Base-by-base conservation (phyloP, 2,797 vertebrate genomes). In the Platalea minor region DNA sequence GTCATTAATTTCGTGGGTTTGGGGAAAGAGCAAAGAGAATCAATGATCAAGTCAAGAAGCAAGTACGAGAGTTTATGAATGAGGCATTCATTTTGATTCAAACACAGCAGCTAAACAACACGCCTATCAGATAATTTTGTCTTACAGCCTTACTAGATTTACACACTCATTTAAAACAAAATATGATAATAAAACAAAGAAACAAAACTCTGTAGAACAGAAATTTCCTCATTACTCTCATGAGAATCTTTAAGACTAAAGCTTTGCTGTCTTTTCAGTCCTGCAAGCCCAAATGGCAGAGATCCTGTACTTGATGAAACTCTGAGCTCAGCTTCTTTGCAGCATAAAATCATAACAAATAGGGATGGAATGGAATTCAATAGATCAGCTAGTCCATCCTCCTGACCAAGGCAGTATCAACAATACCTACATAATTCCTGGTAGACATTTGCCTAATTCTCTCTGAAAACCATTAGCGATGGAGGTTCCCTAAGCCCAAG, bases 1-100 rank as follows among this genome's bases (percentile, higher is more conserved):
- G 86, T 24, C 68, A 94, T 86, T 93, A 86, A 93, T 96, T 96
- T 87, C 46, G 24, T 7, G 25, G 37, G 43, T 46, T 68, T 85
- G 35, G 20, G 50, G 84, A 78, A 61, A 65, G 41, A 77, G 68
- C 31, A 89, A 60, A 60, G 76, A 88, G 45, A 73, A 57, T 37
- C 83, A 70, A 13, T 28, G 76, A 60, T 51, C 79, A 63, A 65
- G 82, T 75, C 46, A 53, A 95, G 79, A 85, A 70, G 74, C 29
- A 85, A 79, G 68, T 43, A 41, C 18, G 17, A 28, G 57, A 69
- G 70, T 61, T 81, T 56, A 86, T 76, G 63, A 95, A 94, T 68
- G 87, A 67, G 41, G 46, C 50, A 74, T 79, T 95, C 21, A 85
- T 65, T 73, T 76, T 37, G 43, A 57, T 65, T 86, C 64, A 63